A percentile compares a stretch with the other conserved stretches of the same genome.
Evolutionary conservation across 2,888 invertebrate genomes (phyloP).

Genomic region (Taphrorychus bicolor): DNA sequence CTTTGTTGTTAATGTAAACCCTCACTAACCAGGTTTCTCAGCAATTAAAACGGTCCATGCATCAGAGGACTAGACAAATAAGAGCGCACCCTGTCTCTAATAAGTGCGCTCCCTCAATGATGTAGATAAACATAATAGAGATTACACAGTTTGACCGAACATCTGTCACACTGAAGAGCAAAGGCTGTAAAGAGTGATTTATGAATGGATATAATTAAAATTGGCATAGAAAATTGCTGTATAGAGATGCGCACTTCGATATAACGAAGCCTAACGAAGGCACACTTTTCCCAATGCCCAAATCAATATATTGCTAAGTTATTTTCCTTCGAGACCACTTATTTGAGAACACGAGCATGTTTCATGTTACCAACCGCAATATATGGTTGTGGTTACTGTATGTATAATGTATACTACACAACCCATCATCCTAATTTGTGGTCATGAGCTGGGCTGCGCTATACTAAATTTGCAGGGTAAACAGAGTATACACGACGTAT

Average conservation of each 20-base stretch:
- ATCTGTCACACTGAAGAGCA: background rate
- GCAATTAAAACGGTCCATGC: no score
- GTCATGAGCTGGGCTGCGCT: constrained; percentile 23
- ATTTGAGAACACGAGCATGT: background rate
- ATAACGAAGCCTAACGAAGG: no score
- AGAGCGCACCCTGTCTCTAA: no score
- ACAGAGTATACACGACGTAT: constrained; percentile 30
- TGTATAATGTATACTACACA: constrained; percentile 1
- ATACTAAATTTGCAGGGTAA: constrained; percentile 32
- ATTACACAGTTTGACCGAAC: background rate
- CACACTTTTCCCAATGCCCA: no score
- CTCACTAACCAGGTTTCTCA: no score
- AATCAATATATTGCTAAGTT: background rate
- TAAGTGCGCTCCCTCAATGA: background rate
- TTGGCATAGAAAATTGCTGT: background rate
- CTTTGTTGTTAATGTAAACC: no score
- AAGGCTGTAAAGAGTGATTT: background rate
- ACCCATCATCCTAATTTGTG: constrained; percentile 37
- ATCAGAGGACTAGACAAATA: no score
- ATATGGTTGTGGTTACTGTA: background rate
- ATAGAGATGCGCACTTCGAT: no score
- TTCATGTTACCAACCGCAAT: background rate
- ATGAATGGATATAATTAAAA: background rate
- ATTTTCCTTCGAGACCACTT: background rate
- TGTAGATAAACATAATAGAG: background rate